Evolutionary conservation across 2,888 invertebrate genomes (phyloP).

Genomic region (Synanthedon myopaeformis): DNA sequence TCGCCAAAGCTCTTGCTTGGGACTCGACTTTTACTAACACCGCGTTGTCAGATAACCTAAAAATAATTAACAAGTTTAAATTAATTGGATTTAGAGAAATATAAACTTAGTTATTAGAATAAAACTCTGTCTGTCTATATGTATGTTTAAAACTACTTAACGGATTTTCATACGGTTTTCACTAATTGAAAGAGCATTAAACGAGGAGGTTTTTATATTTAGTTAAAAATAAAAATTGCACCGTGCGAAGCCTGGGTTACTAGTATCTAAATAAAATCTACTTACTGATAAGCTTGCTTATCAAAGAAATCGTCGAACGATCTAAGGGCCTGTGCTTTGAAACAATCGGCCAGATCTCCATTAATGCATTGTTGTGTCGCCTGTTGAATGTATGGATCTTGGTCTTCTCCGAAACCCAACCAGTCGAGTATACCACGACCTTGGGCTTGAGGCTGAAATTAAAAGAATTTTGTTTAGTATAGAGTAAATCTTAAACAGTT

Average conservation of each 20-base stretch:
- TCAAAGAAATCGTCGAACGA: slow-evolving; percentile 85
- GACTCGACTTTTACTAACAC: slow-evolving; percentile 77
- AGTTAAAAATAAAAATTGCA: too few relatives aligned
- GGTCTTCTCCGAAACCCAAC: slow-evolving; percentile 82
- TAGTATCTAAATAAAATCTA: slow-evolving; percentile 5
- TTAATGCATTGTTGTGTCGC: slow-evolving; percentile 80
- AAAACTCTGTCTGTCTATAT: too few relatives aligned
- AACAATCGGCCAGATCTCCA: slow-evolving; percentile 87
- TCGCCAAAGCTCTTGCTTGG: slow-evolving; percentile 76
- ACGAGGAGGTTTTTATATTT: neutral
- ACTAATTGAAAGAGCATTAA: too few relatives aligned
- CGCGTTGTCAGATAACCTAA: slow-evolving; percentile 77
- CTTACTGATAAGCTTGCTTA: slow-evolving; percentile 70
- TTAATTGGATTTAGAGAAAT: too few relatives aligned
- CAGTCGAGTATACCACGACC: slow-evolving; percentile 82
- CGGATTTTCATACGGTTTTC: too few relatives aligned
- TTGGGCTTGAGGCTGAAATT: slow-evolving; percentile 60
- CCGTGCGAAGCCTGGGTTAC: too few relatives aligned
- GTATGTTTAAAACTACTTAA: too few relatives aligned
- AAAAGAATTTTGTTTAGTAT: neutral
- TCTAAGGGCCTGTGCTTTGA: slow-evolving; percentile 82
- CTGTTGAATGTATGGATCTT: slow-evolving; percentile 82
- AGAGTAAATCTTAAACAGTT: too few relatives aligned
- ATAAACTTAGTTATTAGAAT: too few relatives aligned
- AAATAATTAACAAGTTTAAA: slow-evolving; percentile 10